phyloP scores from a whole-genome alignment of 2,888 invertebrate species.

The Campoplex nolae region DNA sequence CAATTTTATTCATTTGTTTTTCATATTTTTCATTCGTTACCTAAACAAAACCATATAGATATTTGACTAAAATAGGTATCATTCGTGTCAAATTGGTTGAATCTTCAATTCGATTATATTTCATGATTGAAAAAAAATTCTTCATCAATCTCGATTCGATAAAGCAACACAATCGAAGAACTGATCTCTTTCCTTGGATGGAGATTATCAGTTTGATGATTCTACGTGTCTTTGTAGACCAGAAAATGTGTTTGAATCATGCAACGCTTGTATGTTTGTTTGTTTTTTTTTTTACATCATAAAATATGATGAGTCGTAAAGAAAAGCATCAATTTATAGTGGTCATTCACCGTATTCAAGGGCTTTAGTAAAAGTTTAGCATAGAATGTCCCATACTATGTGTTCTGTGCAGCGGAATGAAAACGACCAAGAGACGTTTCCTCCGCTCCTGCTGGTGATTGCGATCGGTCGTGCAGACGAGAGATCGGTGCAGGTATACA shows the following conservation, averaged over 20 bases:
- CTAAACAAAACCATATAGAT: not conserved
- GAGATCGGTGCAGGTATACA: conserved; percentile 46
- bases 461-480: conserved; percentile 56
- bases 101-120: not conserved
- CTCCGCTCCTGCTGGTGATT: conserved; percentile 63
- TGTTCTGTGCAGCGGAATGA: conserved; percentile 43
- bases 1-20: not conserved
- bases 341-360: not conserved
- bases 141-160: not conserved
- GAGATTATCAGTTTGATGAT: not conserved
- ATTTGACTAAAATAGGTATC: too few relatives aligned
- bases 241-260: too few relatives aligned
- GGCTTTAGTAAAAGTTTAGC: not conserved
- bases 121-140: not conserved
- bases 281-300: too few relatives aligned
- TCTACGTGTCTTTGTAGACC: too few relatives aligned
- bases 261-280: too few relatives aligned
- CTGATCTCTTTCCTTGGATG: not conserved
- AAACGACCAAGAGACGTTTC: conserved; percentile 55
- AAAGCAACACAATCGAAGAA: not conserved
- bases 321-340: not conserved
- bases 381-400: conserved; percentile 34
- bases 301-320: not conserved
- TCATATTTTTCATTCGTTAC: not conserved
- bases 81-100: too few relatives aligned